A percentile compares a stretch with the other conserved stretches of the same genome.
phyloP scores from a whole-genome alignment of 2,797 vertebrate genomes.

The Syngnathus rostellatus region DNA sequence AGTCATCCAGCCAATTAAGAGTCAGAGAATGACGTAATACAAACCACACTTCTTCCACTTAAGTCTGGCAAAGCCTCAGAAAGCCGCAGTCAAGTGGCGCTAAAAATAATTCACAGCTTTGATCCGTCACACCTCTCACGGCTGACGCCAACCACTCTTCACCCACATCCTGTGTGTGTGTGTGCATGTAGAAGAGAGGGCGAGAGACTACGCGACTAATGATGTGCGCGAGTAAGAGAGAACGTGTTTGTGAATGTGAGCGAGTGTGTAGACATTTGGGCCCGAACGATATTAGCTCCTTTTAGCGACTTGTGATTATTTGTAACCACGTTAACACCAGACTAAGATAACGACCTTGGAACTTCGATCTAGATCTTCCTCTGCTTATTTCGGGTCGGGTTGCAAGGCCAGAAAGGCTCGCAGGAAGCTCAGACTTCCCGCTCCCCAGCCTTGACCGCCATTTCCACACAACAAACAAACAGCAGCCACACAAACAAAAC shows the following conservation, averaged over 20 bases:
- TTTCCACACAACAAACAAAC: too few relatives aligned
- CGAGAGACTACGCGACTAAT: neutral
- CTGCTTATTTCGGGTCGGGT: too few relatives aligned
- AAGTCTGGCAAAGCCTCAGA: constrained; percentile 2
- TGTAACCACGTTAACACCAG: too few relatives aligned
- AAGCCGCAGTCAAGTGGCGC: neutral
- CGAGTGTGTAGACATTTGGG: too few relatives aligned
- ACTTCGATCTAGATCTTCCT: too few relatives aligned
- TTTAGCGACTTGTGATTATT: too few relatives aligned
- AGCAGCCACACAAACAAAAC: neutral
- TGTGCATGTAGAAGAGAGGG: too few relatives aligned
- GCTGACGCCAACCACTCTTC: neutral
- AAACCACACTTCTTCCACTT: constrained; percentile 1
- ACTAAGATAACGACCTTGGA: too few relatives aligned
- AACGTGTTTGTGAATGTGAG: neutral
- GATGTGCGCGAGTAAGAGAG: neutral
- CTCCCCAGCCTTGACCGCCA: too few relatives aligned
- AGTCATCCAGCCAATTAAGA: constrained; percentile 2
- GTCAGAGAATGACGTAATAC: neutral
- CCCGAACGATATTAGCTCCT: too few relatives aligned
- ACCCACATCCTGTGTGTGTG: neutral
- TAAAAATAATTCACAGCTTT: neutral
- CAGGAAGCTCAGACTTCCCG: too few relatives aligned
- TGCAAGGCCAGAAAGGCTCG: too few relatives aligned
- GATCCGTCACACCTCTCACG: neutral